Conservation (phyloP, 1,140 invertebrate genomes). For the Ceratina japonica region DNA sequence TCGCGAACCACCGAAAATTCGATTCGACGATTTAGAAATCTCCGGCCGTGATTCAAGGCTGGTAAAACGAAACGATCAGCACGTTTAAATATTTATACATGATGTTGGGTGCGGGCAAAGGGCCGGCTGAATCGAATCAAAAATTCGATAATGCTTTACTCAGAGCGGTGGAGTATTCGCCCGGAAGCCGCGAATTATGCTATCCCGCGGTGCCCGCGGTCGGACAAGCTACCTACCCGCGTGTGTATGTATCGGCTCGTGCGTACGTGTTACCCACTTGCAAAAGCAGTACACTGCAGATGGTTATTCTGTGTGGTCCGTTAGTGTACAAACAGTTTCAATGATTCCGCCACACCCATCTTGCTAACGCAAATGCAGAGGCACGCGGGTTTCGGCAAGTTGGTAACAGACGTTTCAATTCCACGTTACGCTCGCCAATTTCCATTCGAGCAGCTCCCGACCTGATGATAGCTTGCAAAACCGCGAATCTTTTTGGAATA, state of each 20-base stretch:
- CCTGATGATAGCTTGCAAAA: too few species aligned
- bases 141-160: slow-evolving; percentile 78
- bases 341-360: slow-evolving; percentile 23
- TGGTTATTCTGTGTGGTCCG: slow-evolving; percentile 66
- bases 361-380: too few species aligned
- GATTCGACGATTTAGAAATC: slow-evolving; percentile 14
- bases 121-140: slow-evolving; percentile 74
- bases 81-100: slow-evolving; percentile 73
- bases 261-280: slow-evolving; percentile 70
- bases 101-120: slow-evolving; percentile 53
- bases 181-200: slow-evolving; percentile 76
- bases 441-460: too few species aligned
- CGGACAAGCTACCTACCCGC: slow-evolving; percentile 42
- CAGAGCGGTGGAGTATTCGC: slow-evolving; percentile 68
- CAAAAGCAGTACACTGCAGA: slow-evolving; percentile 61
- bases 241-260: slow-evolving; percentile 32
- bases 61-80: slow-evolving; percentile 59
- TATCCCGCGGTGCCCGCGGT: slow-evolving; percentile 38
- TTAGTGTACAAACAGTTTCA: slow-evolving; percentile 31
- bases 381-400: too few species aligned
- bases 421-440: too few species aligned
- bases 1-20: too few species aligned
- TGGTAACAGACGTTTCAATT: too few species aligned
- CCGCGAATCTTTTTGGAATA: too few species aligned
- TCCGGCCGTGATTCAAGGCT: slow-evolving; percentile 54